A percentile compares a stretch with the other conserved stretches of the same genome.
phyloP scores from a whole-genome alignment of 2,113 vertebrate genomes.

The Ceyx margarethae region DNA sequence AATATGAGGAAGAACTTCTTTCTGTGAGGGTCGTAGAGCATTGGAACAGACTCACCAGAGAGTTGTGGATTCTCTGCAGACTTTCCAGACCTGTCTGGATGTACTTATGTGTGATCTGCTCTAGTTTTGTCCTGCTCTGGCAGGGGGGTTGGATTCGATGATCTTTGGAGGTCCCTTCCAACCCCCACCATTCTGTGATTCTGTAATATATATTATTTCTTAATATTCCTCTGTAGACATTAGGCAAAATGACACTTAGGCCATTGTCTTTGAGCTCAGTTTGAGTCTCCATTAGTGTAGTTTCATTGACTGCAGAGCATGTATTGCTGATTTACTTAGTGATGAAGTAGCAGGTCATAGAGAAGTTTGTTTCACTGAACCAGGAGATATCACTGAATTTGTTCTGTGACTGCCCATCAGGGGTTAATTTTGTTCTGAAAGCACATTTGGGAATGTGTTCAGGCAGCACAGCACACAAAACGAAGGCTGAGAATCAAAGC shows the following conservation, averaged over 20 bases:
- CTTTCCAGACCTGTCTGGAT: too few species aligned
- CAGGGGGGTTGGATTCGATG: too few species aligned
- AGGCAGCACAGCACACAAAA: slow-evolving; percentile 32
- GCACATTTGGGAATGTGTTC: slow-evolving; percentile 39
- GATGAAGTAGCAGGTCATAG: background rate
- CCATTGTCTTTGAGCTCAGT: background rate
- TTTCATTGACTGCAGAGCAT: background rate
- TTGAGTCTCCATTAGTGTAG: background rate
- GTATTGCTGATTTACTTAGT: background rate
- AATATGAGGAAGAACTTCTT: too few species aligned
- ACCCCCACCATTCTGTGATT: too few species aligned
- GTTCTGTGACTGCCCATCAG: background rate
- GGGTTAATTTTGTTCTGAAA: slow-evolving; percentile 50
- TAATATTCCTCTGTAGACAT: background rate
- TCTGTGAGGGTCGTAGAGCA: too few species aligned
- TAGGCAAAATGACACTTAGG: background rate
- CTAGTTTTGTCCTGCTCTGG: too few species aligned
- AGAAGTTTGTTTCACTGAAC: background rate
- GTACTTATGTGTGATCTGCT: too few species aligned
- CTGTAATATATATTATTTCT: background rate
- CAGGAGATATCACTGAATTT: background rate
- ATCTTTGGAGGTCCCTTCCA: too few species aligned
- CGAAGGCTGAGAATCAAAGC: slow-evolving; percentile 55
- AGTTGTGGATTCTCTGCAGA: too few species aligned
- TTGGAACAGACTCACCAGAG: too few species aligned